Evolutionary conservation across 2,888 invertebrate genomes (phyloP).

Genomic region (Drosophila paracracens): DNA sequence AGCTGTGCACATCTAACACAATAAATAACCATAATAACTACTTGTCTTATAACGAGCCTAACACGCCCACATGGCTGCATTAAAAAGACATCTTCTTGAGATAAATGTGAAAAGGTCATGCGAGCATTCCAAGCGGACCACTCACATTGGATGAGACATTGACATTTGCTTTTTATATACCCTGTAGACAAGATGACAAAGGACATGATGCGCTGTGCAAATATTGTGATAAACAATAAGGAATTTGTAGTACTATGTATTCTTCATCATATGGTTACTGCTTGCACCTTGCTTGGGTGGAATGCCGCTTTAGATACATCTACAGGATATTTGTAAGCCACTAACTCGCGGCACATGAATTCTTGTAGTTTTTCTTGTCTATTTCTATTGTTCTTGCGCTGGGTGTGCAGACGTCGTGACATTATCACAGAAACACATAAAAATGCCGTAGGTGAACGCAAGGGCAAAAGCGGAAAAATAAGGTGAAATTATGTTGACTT

Average conservation of each 20-base stretch:
- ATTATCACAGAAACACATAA: constrained; percentile 51
- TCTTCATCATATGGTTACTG: no score
- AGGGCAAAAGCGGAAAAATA: constrained; percentile 40
- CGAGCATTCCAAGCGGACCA: constrained; percentile 46
- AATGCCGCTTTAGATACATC: background rate
- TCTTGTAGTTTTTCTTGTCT: background rate
- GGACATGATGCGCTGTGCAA: background rate
- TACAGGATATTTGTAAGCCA: background rate
- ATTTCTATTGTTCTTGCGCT: constrained; percentile 43
- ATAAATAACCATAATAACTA: constrained; percentile 74
- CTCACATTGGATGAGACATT: constrained; percentile 57
- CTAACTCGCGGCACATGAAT: background rate
- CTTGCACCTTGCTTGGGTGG: background rate
- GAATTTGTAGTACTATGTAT: background rate
- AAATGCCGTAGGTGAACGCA: constrained; percentile 54
- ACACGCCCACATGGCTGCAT: constrained; percentile 62
- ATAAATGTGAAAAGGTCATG: constrained; percentile 76
- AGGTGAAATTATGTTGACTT: constrained; percentile 68
- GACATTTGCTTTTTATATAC: constrained; percentile 57
- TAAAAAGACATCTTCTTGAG: constrained; percentile 75
- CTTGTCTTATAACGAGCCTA: constrained; percentile 62
- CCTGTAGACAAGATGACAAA: constrained; percentile 10
- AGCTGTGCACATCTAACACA: constrained; percentile 50
- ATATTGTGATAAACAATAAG: background rate
- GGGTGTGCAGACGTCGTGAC: constrained; percentile 57